phyloP scores from a whole-genome alignment of 2,888 invertebrate genomes.

The Calephelis perditalis region DNA sequence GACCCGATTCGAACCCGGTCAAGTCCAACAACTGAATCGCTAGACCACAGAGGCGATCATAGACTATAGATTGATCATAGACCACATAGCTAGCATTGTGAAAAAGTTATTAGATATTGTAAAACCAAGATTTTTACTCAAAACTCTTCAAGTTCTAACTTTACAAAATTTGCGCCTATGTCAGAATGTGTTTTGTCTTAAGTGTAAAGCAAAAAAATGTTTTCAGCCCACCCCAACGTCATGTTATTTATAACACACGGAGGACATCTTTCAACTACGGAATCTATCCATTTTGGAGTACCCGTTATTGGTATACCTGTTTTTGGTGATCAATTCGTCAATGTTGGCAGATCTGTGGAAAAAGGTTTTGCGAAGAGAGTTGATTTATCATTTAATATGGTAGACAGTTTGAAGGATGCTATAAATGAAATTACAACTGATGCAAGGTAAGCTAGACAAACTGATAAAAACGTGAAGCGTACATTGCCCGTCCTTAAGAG shows the following conservation, averaged over 20 bases:
- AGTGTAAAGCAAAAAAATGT: not conserved
- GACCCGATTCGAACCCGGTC: no score
- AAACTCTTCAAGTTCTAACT: no score
- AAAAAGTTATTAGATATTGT: no score
- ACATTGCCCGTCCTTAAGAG: no score
- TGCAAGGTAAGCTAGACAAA: constrained; percentile 28
- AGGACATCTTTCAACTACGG: constrained; percentile 45
- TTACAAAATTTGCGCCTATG: not conserved
- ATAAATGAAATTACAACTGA: constrained; percentile 35
- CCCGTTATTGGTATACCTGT: constrained; percentile 48
- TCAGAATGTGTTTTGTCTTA: no score
- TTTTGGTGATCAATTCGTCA: constrained; percentile 46
- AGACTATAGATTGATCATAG: no score
- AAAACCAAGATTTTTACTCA: no score
- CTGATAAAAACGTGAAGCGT: no score
- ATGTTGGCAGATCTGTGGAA: constrained; percentile 37
- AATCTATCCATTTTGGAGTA: constrained; percentile 42
- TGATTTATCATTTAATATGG: constrained; percentile 33
- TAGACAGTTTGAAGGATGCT: constrained; percentile 35
- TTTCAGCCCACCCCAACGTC: constrained; percentile 47
- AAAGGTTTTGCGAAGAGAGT: constrained; percentile 29
- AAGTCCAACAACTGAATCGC: no score
- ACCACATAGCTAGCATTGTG: not conserved
- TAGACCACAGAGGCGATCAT: no score
- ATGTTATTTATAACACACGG: constrained; percentile 50